A percentile compares a stretch with the other conserved stretches of the same genome.
Conservation (phyloP, 2,888 invertebrate genomes). For the Ligdia adustata region DNA sequence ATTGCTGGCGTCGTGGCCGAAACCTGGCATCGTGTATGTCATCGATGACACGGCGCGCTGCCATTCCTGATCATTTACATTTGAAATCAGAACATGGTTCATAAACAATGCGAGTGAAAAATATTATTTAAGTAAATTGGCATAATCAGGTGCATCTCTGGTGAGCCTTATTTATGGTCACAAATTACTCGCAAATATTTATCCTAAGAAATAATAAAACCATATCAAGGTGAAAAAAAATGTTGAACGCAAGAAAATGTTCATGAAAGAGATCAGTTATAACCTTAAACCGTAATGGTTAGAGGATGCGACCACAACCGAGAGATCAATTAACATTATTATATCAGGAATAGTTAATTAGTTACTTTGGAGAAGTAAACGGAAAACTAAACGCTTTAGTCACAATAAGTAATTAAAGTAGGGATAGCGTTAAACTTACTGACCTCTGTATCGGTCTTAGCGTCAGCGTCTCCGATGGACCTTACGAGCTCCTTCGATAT, state of each 20-base stretch:
- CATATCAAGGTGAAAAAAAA: no score
- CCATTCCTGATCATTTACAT: conserved; percentile 72
- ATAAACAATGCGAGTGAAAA: no score
- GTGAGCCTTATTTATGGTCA: no score
- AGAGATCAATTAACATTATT: conserved; percentile 45
- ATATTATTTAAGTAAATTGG: no score
- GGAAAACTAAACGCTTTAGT: conserved; percentile 59
- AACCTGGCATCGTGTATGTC: conserved; percentile 45
- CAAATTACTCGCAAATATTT: no score
- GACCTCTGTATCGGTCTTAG: conserved; percentile 81
- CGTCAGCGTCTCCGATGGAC: conserved; percentile 79
- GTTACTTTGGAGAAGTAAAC: conserved; percentile 46
- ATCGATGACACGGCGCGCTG: conserved; percentile 66
- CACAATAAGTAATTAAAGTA: conserved; percentile 49
- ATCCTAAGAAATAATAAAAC: no score
- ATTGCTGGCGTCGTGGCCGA: conserved; percentile 25
- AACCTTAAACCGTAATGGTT: conserved; percentile 17
- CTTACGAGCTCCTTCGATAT: conserved; percentile 80
- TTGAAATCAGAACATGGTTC: no score
- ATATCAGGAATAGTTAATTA: conserved; percentile 34
- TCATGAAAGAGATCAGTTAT: conserved; percentile 3
- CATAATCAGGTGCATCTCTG: no score
- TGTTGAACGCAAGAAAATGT: conserved; percentile 13
- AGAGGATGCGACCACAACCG: conserved; percentile 51
- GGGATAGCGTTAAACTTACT: conserved; percentile 51